Evolutionary conservation across 2,888 invertebrate species (phyloP), one percentile per base, ranked within the genome.

Genomic region (Caenorhabditis becei): DNA sequence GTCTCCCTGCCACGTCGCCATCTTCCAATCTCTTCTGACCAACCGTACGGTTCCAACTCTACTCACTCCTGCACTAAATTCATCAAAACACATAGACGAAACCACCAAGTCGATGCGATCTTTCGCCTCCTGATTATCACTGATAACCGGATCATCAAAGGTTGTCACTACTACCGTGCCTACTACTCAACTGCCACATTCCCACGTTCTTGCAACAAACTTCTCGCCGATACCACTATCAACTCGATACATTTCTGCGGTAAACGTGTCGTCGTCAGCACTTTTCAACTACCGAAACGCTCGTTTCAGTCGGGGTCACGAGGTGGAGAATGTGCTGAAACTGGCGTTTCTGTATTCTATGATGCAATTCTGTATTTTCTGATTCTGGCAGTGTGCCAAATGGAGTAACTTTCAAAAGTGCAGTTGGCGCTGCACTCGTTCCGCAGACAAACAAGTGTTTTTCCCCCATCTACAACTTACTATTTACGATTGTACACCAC

Each of bases 101-200:
- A 67, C 44, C 41, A 66, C n/a, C 24, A 20, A 37, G 32, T 59
- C 26, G 10, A n/a, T n/a, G n/a, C 24, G 32, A 14, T 44, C 11
- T 16, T 16, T 44, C n/a, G 11, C 18, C 16, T 51, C 37, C 16
- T 8, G 32, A 32, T 32, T 7, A 32, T 10, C 26, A 67, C 14
- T 58, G 61, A 71, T 53, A 61, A 71, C 61, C 53, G 61, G 61
- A 71, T 71, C 59, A 53, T 61, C 14, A 53, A 41, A 23, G 32
- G 18, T 47, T 41, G 8, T 24, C 24, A 49, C 49, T 70, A 69
- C 47, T 49, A 69, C 28, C n/a, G n/a, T n/a, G n/a, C n/a, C n/a
- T 61, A 70, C 49, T 49, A 49, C 49, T 58, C 24, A n/a, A 35
- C 24, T 51, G 49, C 49, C 70, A 61, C 70, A 49, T 53, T 61